Evolutionary conservation across 1,140 invertebrate species (phyloP).

Genomic region (Parapsyche elsis): DNA sequence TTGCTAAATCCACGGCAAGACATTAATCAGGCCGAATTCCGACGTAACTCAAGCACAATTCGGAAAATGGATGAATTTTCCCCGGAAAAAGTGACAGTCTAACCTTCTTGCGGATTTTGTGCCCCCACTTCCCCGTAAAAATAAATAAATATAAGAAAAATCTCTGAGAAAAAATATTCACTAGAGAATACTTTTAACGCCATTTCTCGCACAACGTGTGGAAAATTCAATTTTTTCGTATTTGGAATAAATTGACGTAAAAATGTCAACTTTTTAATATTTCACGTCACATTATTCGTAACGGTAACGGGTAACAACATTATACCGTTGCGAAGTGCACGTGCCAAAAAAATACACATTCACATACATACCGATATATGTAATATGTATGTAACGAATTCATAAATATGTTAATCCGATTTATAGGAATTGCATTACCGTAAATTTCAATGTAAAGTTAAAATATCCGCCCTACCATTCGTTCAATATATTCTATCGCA

Average conservation of each 20-base stretch:
- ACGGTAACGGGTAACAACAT: no score
- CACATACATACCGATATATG: no score
- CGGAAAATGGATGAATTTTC: constrained; percentile 32
- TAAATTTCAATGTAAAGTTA: not conserved
- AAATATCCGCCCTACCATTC: no score
- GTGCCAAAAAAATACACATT: no score
- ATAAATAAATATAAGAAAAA: not conserved
- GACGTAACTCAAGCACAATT: not conserved
- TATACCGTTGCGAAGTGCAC: no score
- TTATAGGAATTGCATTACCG: constrained; percentile 1
- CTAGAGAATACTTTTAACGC: not conserved
- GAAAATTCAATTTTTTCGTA: no score
- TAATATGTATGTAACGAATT: no score
- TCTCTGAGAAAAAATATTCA: not conserved
- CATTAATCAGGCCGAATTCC: constrained; percentile 41
- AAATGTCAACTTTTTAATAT: no score
- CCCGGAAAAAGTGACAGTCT: constrained; percentile 32
- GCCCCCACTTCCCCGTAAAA: not conserved
- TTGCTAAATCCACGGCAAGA: constrained; percentile 40
- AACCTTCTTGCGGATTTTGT: constrained; percentile 26
- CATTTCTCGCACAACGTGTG: no score
- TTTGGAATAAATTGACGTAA: no score
- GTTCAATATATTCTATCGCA: not conserved
- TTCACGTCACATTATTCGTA: no score
- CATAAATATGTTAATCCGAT: constrained; percentile 6